These are phyloP conservation scores for Bedellia somnulentella DNA, from an alignment of 2,888 invertebrate genomes.

Conservation along the genomic window DNA sequence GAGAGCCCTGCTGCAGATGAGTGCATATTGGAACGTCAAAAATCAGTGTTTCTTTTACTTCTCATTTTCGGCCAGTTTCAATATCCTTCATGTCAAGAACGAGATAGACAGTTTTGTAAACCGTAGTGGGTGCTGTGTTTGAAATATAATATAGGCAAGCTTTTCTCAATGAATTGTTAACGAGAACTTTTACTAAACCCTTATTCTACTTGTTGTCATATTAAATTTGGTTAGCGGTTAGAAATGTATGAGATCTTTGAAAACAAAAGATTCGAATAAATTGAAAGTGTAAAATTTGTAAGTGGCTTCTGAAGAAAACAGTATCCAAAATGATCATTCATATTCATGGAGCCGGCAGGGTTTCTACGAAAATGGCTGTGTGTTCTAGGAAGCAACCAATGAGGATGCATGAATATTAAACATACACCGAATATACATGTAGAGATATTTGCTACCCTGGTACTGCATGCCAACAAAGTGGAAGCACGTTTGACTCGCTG, in stretches of 20 bases:
- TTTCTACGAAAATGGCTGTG: conserved; percentile 55
- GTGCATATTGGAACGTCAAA: conserved; percentile 58
- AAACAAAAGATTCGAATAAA: no score
- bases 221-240: no score
- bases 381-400: conserved; percentile 34
- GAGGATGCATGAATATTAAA: conserved; percentile 59
- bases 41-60: conserved; percentile 51
- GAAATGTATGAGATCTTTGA: no score
- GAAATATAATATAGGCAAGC: conserved; percentile 42
- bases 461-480: conserved; percentile 38
- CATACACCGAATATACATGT: conserved; percentile 31
- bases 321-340: conserved; percentile 47
- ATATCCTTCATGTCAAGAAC: conserved; percentile 46
- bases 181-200: no score
- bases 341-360: conserved; percentile 47
- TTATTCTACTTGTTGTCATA: no score
- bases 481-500: conserved; percentile 57
- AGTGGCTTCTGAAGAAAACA: conserved; percentile 23
- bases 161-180: conserved; percentile 41
- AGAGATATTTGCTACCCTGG: conserved; percentile 15
- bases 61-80: conserved; percentile 49
- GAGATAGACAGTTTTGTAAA: conserved; percentile 31
- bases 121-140: conserved; percentile 23
- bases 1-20: conserved; percentile 26
- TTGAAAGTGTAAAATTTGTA: no score